Percentiles rank a stretch among this genome's conserved stretches.
phyloP scores from a whole-genome alignment of 2,113 vertebrate genomes.

The Sciurus niger region DNA sequence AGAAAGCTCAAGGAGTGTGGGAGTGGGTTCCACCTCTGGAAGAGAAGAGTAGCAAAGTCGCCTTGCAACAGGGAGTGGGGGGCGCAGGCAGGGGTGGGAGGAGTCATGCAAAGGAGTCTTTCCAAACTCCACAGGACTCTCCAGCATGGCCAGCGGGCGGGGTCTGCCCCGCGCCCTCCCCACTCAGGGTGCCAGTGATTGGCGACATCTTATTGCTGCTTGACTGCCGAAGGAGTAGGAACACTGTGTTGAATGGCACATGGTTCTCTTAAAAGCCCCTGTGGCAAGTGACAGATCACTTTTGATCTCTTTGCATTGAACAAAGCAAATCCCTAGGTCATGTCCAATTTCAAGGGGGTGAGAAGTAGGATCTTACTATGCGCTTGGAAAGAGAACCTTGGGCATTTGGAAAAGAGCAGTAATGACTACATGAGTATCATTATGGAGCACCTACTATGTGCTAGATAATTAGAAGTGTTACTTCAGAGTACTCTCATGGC shows the following conservation, averaged over 20 bases:
- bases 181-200: rapidly evolving
- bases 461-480: neutral
- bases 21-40: neutral
- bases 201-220: neutral
- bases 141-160: neutral
- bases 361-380: neutral
- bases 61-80: too few relatives aligned
- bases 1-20: neutral
- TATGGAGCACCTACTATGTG: neutral
- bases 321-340: neutral
- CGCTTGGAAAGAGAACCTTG: neutral
- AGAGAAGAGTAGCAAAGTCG: neutral
- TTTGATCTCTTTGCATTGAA: neutral
- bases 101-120: neutral
- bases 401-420: neutral
- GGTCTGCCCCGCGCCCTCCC: neutral
- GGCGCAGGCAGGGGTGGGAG: neutral
- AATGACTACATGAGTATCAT: rapidly evolving
- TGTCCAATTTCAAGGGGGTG: neutral
- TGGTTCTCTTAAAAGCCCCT: neutral
- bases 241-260: too few relatives aligned
- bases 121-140: neutral
- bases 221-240: neutral
- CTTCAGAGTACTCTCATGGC: neutral
- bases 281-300: neutral